Evolutionary conservation across 2,797 vertebrate species (phyloP).

Genomic region (Lateolabrax maculatus): DNA sequence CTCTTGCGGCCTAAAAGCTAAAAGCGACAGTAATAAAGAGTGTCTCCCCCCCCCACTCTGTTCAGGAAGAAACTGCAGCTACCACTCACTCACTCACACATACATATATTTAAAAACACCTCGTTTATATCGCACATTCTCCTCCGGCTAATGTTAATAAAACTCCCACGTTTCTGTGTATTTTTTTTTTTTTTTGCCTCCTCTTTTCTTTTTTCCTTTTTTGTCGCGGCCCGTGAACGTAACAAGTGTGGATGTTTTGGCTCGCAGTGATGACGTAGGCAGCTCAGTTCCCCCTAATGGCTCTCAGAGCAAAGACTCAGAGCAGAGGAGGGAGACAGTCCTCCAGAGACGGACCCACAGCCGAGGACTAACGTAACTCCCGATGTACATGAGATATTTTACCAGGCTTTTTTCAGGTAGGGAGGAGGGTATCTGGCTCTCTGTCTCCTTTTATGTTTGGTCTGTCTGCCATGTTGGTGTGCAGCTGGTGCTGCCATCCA

Average conservation of each 20-base stretch:
- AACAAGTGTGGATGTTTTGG: constrained; percentile 58
- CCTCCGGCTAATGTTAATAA: constrained; percentile 14
- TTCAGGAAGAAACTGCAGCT: neutral
- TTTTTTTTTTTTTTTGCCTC: too few species aligned
- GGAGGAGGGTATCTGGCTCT: constrained; percentile 33
- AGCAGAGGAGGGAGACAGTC: constrained; percentile 54
- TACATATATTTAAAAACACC: neutral
- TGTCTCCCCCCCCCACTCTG: rapidly evolving
- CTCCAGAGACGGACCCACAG: constrained; percentile 22
- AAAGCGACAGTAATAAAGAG: neutral
- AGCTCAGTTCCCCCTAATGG: constrained; percentile 61
- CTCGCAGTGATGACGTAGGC: constrained; percentile 78
- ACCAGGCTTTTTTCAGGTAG: constrained; percentile 84
- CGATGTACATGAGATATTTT: constrained; percentile 82
- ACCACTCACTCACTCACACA: too few species aligned
- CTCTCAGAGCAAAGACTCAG: constrained; percentile 50
- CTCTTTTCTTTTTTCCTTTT: too few species aligned
- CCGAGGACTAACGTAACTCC: constrained; percentile 41
- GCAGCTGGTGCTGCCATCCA: constrained; percentile 30
- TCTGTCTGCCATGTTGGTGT: neutral
- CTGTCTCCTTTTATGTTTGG: neutral
- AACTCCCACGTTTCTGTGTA: constrained; percentile 1
- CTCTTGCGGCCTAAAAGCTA: neutral
- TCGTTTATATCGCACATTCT: rapidly evolving
- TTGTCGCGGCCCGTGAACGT: constrained; percentile 38